Base-by-base conservation (phyloP, 2,888 invertebrate genomes). In the Leptarthrus brevirostris region DNA sequence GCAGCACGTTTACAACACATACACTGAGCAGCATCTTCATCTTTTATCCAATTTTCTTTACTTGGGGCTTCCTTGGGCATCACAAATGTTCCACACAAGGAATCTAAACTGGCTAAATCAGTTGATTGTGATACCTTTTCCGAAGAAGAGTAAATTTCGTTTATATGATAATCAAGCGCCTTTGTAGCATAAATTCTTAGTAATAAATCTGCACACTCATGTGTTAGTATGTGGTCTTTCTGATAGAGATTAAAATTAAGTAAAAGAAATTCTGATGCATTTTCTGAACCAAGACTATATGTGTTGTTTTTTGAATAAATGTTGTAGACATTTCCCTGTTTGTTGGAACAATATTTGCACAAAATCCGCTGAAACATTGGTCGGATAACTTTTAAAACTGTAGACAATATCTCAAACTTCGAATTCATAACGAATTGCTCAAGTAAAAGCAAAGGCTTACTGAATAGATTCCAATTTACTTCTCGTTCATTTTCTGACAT, bases 401-500 rank as follows among this genome's bases (percentile, higher is more conserved):
- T 86, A 0, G 88, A 86, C 5, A 94, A 84, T 66, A 87, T 86
- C 78, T 93, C 93, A 66, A 94, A 86, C 81, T 91, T 92, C 0
- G 90, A 91, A 81, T 96, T 95, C 95, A 96, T 95, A 10, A 96
- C 83, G 70, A 95, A 87, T 81, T 95, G 93, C 81, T 96, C 96
- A 6, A 96, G 86, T 80, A 96, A 91, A 2, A 93, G 84, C 47
- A 93, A 81, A 0, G 96, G 96, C 77, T 88, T 88, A 56, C 89
- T 88, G 18, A 92, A 87, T 20, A 93, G 82, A 77, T 89, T 87
- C 82, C 91, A 89, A 75, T 92, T 88, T 40, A 88, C 84, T 16
- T 86, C 83, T 71, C 89, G 87, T 80, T 91, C 88, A 53, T 84
- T 86, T 0, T 80, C 72, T 4, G 89, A 87, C 71, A 93, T 86